phyloP scores from a whole-genome alignment of 2,113 vertebrate genomes.

The Gila orcuttii region DNA sequence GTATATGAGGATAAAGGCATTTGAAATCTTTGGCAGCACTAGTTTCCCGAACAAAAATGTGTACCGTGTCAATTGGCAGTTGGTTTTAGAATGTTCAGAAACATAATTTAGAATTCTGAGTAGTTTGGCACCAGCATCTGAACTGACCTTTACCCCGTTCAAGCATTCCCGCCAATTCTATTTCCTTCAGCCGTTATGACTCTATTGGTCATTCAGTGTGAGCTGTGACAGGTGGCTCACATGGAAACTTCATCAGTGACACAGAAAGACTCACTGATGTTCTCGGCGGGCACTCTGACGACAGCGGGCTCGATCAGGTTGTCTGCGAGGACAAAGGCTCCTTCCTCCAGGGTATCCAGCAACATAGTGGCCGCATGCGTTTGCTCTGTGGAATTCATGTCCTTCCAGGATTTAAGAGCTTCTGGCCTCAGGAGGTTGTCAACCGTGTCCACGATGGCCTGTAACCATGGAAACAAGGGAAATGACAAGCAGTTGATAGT shows the following conservation, averaged over 20 bases:
- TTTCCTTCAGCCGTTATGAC: background rate
- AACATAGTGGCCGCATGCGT: constrained; percentile 96
- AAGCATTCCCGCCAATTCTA: background rate
- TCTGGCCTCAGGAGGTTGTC: constrained; percentile 96
- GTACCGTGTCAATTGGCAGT: no score
- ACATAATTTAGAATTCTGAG: no score
- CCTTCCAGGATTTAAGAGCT: constrained; percentile 95
- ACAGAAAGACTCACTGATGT: constrained; percentile 85
- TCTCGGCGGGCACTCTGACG: constrained; percentile 97
- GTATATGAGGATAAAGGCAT: no score
- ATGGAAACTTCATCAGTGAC: background rate
- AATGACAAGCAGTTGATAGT: constrained; percentile 64
- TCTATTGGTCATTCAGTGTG: background rate
- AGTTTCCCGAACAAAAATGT: no score
- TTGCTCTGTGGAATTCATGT: constrained; percentile 98
- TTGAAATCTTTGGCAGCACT: no score
- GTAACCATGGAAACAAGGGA: constrained; percentile 77
- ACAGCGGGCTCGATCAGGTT: constrained; percentile 95
- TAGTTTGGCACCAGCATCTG: background rate
- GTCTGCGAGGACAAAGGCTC: constrained; percentile 95
- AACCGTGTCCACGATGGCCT: constrained; percentile 99
- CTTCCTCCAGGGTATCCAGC: constrained; percentile 95
- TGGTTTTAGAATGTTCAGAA: no score
- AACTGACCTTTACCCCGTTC: background rate
- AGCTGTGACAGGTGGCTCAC: background rate